Evolutionary conservation across 2,888 invertebrate genomes (phyloP).

Genomic region (Epinotia brunnichana): DNA sequence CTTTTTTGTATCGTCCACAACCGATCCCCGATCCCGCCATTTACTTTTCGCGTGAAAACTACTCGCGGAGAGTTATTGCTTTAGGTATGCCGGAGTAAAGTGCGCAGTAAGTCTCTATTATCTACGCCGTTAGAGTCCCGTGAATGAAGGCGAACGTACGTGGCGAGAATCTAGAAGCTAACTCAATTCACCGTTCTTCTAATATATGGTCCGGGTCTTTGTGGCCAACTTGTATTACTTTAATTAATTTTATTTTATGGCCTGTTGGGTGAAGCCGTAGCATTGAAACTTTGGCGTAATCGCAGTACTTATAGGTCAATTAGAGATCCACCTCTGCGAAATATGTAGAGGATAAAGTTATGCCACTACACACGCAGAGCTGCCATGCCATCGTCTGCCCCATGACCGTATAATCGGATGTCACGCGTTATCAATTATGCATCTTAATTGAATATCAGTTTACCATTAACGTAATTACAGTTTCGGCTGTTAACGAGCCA

Average conservation of each 20-base stretch:
- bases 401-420: slow-evolving; percentile 21
- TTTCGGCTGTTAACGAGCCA: slow-evolving; percentile 4
- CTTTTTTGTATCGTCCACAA: slow-evolving; percentile 59
- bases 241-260: slow-evolving; percentile 54
- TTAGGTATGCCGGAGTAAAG: slow-evolving; percentile 78
- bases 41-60: slow-evolving; percentile 69
- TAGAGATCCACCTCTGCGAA: slow-evolving; percentile 20
- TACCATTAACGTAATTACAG: not conserved
- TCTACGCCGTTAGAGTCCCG: slow-evolving; percentile 81
- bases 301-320: slow-evolving; percentile 33
- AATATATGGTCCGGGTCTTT: slow-evolving; percentile 50
- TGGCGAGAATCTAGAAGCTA: slow-evolving; percentile 75
- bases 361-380: not conserved
- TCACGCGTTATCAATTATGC: slow-evolving; percentile 19
- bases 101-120: slow-evolving; percentile 83
- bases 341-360: slow-evolving; percentile 23
- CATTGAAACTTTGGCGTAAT: slow-evolving; percentile 35
- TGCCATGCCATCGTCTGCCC: slow-evolving; percentile 20
- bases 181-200: slow-evolving; percentile 67
- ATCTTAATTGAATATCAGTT: slow-evolving; percentile 30
- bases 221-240: slow-evolving; percentile 49
- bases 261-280: slow-evolving; percentile 10
- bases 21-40: slow-evolving; percentile 56
- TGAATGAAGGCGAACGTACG: slow-evolving; percentile 79
- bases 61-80: slow-evolving; percentile 74